Percentiles rank a stretch among this genome's conserved stretches.
Evolutionary conservation across 2,888 invertebrate species (phyloP).

Genomic region (Meloe dianella): DNA sequence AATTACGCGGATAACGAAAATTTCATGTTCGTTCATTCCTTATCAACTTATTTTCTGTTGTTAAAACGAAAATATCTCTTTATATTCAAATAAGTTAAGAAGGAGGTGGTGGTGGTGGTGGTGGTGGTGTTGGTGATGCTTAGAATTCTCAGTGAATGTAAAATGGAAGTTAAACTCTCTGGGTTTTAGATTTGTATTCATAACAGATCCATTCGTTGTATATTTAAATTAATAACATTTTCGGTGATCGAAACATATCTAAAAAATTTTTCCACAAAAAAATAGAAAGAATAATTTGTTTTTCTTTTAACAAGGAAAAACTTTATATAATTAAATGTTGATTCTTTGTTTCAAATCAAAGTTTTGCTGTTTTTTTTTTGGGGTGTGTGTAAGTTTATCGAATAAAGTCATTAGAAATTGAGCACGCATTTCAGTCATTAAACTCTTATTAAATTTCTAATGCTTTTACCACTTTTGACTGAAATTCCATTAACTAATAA

Average conservation of each 20-base stretch:
- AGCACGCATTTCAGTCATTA: slow-evolving; percentile 33
- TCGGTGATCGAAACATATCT: not conserved
- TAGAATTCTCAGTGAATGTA: slow-evolving; percentile 49
- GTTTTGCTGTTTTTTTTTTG: too few relatives aligned
- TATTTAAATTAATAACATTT: slow-evolving; percentile 47
- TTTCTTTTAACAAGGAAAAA: not conserved
- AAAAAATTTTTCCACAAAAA: not conserved
- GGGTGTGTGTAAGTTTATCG: not conserved
- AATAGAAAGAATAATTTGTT: too few relatives aligned
- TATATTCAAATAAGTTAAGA: slow-evolving; percentile 49
- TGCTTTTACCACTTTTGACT: slow-evolving; percentile 20
- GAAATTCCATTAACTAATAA: slow-evolving; percentile 38
- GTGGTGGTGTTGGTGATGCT: too few relatives aligned
- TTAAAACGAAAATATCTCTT: slow-evolving; percentile 44
- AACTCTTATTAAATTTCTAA: slow-evolving; percentile 29
- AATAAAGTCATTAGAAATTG: slow-evolving; percentile 10
- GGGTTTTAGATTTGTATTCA: slow-evolving; percentile 47
- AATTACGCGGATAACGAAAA: slow-evolving; percentile 21
- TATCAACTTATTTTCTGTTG: slow-evolving; percentile 25
- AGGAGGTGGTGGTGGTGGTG: too few relatives aligned
- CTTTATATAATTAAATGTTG: slow-evolving; percentile 16
- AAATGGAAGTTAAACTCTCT: slow-evolving; percentile 49
- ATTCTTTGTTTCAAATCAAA: not conserved
- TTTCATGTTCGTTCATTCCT: slow-evolving; percentile 20
- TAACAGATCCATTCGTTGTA: slow-evolving; percentile 45